Evolutionary conservation across 64 coral and sea anemone genomes (phyloP).

Genomic region (Stylophora pistillata): DNA sequence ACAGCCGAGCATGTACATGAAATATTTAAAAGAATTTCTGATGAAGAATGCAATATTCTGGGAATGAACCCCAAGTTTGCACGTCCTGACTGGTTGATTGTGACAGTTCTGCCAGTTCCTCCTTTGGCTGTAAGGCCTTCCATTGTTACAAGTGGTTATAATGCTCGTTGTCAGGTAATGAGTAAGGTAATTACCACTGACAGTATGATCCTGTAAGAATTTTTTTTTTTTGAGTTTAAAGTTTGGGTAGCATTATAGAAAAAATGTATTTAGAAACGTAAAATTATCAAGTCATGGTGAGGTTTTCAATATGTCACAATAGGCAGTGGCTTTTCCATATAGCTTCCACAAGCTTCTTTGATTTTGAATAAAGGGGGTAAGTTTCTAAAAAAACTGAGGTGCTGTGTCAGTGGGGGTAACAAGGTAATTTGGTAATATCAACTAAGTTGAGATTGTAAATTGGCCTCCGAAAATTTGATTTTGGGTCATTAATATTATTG

Average conservation of each 20-base stretch:
- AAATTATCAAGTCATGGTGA: not conserved
- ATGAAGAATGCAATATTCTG: slow-evolving; percentile 95
- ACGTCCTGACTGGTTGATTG: slow-evolving; percentile 98
- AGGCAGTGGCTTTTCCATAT: not conserved
- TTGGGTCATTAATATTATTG: not conserved
- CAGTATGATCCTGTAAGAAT: not conserved
- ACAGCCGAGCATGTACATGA: slow-evolving; percentile 98
- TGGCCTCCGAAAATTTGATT: no score
- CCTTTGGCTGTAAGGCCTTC: slow-evolving; percentile 96
- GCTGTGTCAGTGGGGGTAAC: no score
- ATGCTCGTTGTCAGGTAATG: slow-evolving; percentile 95
- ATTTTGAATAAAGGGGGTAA: no score
- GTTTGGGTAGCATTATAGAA: not conserved
- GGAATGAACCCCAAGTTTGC: slow-evolving; percentile 84
- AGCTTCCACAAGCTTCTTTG: no score
- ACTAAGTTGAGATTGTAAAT: no score
- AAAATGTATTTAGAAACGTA: not conserved
- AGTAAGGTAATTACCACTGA: not conserved
- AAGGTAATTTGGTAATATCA: no score
- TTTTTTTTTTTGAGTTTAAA: no score
- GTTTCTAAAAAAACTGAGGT: no score
- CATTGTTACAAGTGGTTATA: slow-evolving; percentile 95
- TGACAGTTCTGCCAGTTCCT: slow-evolving; percentile 94
- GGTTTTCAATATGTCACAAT: not conserved
- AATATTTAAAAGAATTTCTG: slow-evolving; percentile 96